Percentiles rank a stretch among this genome's conserved stretches.
These are phyloP conservation scores for Polydrusus pterygomalis DNA, from an alignment of 2,888 invertebrate species.

Conservation along the genomic window DNA sequence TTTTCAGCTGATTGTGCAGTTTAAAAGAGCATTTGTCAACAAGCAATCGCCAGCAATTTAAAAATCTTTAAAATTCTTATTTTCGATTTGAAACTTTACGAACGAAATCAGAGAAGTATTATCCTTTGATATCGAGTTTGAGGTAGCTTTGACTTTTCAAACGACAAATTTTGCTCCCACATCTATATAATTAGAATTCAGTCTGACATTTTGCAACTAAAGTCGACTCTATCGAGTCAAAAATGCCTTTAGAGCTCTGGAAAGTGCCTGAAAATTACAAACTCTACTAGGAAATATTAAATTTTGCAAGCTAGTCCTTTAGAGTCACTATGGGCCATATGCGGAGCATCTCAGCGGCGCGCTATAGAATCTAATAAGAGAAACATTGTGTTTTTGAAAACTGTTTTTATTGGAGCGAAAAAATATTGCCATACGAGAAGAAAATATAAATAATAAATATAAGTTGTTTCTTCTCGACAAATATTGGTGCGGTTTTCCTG, in stretches of 20 bases:
- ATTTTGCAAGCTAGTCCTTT: neutral
- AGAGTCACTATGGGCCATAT: too few relatives aligned
- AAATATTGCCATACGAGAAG: neutral
- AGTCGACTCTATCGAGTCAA: constrained; percentile 19
- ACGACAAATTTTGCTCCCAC: neutral
- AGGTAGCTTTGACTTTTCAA: constrained; percentile 24
- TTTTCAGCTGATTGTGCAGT: constrained; percentile 1
- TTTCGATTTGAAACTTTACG: neutral
- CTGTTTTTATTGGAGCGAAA: neutral
- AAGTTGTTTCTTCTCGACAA: neutral
- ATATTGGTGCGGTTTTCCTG: neutral
- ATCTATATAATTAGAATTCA: constrained; percentile 13
- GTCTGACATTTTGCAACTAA: constrained; percentile 10
- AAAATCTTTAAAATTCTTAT: constrained; percentile 27
- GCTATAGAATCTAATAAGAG: too few relatives aligned
- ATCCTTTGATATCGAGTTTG: constrained; percentile 30
- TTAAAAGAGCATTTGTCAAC: constrained; percentile 14
- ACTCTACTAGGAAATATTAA: neutral
- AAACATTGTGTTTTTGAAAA: too few relatives aligned
- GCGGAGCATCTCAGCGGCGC: too few relatives aligned
- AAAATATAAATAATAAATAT: neutral
- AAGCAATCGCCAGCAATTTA: constrained; percentile 20
- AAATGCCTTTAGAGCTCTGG: constrained; percentile 1
- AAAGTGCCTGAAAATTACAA: neutral
- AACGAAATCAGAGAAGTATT: constrained; percentile 31